Evolutionary conservation across 2,888 invertebrate species (phyloP).

Genomic region (Synergus itoensis): DNA sequence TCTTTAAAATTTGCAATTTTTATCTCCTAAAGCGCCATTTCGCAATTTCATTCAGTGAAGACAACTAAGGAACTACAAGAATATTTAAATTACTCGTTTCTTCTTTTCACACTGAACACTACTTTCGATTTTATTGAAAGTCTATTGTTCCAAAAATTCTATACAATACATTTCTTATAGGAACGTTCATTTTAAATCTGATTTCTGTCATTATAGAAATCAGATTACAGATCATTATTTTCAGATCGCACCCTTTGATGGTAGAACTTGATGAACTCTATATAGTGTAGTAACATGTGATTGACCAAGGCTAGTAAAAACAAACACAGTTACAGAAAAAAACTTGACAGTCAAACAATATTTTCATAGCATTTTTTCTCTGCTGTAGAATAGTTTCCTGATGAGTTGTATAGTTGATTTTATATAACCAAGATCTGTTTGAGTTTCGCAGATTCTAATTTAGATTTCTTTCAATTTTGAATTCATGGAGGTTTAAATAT

Average conservation of each 20-base stretch:
- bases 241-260: slow-evolving; percentile 13
- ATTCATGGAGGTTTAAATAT: not conserved
- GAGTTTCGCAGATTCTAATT: not conserved
- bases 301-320: slow-evolving; percentile 30
- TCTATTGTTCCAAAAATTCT: not conserved
- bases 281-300: not conserved
- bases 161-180: not conserved
- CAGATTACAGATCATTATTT: slow-evolving; percentile 7
- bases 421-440: not conserved
- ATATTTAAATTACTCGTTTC: too few relatives aligned
- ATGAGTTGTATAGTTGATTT: not conserved
- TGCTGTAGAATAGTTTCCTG: not conserved
- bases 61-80: not conserved
- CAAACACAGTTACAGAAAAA: slow-evolving; percentile 23
- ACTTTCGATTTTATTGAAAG: not conserved
- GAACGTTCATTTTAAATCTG: not conserved
- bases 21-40: not conserved
- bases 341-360: slow-evolving; percentile 21
- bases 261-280: slow-evolving; percentile 13
- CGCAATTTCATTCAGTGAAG: not conserved
- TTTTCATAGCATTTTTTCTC: slow-evolving; percentile 9
- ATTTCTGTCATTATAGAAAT: too few relatives aligned
- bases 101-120: too few relatives aligned
- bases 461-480: not conserved
- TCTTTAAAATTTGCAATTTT: not conserved